A percentile compares a stretch with the other conserved stretches of the same genome.
Evolutionary conservation across 2,888 invertebrate species (phyloP).

Genomic region (Exocentrus adspersus): DNA sequence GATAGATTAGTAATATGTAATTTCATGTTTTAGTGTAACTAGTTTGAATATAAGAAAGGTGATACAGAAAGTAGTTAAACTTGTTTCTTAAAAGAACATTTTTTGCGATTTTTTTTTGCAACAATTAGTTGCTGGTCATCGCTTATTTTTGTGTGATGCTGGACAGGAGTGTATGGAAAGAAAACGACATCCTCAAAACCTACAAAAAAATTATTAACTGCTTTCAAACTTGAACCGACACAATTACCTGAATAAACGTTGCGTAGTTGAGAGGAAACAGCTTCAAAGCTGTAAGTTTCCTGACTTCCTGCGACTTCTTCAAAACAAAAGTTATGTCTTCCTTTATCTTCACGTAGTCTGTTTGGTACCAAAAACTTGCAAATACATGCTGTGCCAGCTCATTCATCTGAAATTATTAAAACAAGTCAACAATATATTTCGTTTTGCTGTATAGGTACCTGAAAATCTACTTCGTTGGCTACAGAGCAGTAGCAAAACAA

Average conservation of each 20-base stretch:
- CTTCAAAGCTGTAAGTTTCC: conserved; percentile 20
- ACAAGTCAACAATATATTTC: not conserved
- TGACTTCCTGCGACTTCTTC: conserved; percentile 15
- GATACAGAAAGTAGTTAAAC: no score
- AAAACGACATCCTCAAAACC: conserved; percentile 23
- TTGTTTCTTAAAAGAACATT: no score
- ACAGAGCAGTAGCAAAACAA: conserved; percentile 17
- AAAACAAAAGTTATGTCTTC: conserved; percentile 20
- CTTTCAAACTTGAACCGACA: conserved; percentile 3
- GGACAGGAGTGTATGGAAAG: conserved; percentile 18
- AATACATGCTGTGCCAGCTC: conserved; percentile 10
- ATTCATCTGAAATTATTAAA: conserved; percentile 13
- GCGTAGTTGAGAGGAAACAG: conserved; percentile 18
- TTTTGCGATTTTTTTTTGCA: no score
- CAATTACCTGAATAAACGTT: conserved; percentile 27
- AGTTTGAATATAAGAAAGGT: no score
- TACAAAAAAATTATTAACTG: conserved; percentile 1
- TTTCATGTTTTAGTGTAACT: no score
- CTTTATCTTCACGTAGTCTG: conserved; percentile 1
- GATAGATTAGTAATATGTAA: not conserved
- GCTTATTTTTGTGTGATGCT: conserved; percentile 4
- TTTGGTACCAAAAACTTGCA: conserved; percentile 21
- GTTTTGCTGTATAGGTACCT: not conserved
- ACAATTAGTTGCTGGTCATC: no score
- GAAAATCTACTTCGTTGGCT: not conserved